These are phyloP conservation scores for Poeciliopsis turrubarensis DNA, from an alignment of 2,113 vertebrate species.

Conservation along the genomic window DNA sequence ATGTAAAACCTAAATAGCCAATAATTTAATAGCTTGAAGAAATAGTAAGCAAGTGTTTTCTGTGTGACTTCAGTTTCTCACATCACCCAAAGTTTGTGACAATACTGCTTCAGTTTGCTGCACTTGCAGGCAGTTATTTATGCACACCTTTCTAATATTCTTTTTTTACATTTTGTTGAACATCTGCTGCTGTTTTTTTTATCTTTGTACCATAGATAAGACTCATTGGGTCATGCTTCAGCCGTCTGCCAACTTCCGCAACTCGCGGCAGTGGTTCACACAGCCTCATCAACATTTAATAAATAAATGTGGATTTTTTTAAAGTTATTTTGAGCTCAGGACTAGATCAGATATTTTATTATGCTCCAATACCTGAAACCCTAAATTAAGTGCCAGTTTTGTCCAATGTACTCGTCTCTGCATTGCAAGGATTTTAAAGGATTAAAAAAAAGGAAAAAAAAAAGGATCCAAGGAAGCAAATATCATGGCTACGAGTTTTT, in stretches of 20 bases:
- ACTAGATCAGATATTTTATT: background rate
- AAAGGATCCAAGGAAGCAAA: conserved; percentile 34
- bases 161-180: background rate
- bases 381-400: too few relatives aligned
- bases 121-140: too few relatives aligned
- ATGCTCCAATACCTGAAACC: too few relatives aligned
- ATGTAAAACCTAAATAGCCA: background rate
- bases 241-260: background rate
- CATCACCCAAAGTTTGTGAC: too few relatives aligned
- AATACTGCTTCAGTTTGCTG: too few relatives aligned
- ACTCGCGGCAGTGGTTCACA: background rate
- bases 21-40: background rate
- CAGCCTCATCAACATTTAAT: background rate
- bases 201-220: background rate
- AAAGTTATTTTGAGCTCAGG: background rate
- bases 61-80: background rate
- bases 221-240: background rate
- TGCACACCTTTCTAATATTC: too few relatives aligned
- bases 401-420: too few relatives aligned
- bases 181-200: background rate
- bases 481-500: conserved; percentile 80
- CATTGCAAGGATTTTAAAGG: background rate
- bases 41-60: background rate
- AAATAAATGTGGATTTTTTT: background rate
- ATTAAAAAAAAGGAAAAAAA: background rate